Percentiles rank a stretch among this genome's conserved stretches.
Evolutionary conservation across 2,113 vertebrate genomes (phyloP).

Genomic region (Microtus montanus): DNA sequence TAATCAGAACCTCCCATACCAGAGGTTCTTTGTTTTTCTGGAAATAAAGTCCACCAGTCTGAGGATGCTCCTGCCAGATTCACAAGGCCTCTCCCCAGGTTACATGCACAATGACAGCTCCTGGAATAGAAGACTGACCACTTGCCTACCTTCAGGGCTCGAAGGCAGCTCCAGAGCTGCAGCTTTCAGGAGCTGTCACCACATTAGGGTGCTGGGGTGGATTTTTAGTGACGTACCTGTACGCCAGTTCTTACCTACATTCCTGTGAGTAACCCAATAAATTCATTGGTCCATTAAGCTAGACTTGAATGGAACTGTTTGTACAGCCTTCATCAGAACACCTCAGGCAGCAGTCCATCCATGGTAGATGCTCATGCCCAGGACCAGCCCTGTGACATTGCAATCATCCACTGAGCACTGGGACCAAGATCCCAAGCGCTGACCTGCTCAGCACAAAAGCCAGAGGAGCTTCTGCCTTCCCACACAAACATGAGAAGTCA

Average conservation of each 20-base stretch:
- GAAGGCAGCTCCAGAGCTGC: background rate
- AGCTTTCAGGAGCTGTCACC: background rate
- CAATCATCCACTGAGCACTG: background rate
- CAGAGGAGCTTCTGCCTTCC: background rate
- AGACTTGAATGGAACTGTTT: background rate
- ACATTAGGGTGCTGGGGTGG: too few relatives aligned
- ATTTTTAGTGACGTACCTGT: background rate
- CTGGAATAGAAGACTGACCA: background rate
- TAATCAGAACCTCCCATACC: background rate
- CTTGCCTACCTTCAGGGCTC: background rate
- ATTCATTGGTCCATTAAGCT: background rate
- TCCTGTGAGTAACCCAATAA: background rate
- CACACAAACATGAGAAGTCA: background rate
- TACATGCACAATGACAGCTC: too few relatives aligned
- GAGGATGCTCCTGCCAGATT: background rate
- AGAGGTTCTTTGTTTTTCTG: background rate
- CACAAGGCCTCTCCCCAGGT: background rate
- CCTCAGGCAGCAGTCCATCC: fast-evolving
- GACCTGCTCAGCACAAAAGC: background rate
- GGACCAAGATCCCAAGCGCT: background rate
- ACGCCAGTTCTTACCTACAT: background rate
- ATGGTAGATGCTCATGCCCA: fast-evolving
- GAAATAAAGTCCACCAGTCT: background rate
- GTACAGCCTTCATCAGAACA: background rate
- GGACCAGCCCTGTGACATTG: background rate